Evolutionary conservation across 2,113 vertebrate species (phyloP).

Genomic region (Myiozetetes cayanensis): DNA sequence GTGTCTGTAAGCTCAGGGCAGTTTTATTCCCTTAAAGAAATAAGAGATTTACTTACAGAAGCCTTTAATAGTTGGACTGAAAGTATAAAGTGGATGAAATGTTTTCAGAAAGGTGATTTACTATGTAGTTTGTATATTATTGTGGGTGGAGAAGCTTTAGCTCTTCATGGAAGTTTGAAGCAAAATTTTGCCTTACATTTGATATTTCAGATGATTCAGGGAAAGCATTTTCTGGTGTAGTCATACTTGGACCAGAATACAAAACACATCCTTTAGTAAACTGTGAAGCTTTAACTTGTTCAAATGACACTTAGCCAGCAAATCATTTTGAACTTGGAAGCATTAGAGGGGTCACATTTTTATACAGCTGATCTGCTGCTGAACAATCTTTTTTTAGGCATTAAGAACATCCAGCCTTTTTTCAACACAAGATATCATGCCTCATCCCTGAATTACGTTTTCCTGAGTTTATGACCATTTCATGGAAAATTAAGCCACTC

Average conservation of each 20-base stretch:
- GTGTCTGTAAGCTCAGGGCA: neutral
- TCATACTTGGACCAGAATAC: constrained; percentile 55
- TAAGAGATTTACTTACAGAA: neutral
- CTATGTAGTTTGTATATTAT: neutral
- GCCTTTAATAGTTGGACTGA: neutral
- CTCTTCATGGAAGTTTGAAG: constrained; percentile 13
- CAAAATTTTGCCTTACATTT: constrained; percentile 40
- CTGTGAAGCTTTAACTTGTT: constrained; percentile 41
- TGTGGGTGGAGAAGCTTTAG: neutral
- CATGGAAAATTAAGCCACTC: constrained; percentile 46
- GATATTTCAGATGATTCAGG: constrained; percentile 37
- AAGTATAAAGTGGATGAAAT: neutral
- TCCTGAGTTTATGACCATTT: constrained; percentile 34
- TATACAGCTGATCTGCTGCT: neutral
- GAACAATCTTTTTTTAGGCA: neutral
- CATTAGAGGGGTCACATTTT: constrained; percentile 49
- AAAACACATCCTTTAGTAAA: constrained; percentile 61
- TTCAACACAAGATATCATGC: neutral
- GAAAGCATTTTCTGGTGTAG: constrained; percentile 39
- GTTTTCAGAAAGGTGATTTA: constrained; percentile 35
- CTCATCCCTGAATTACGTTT: constrained; percentile 3
- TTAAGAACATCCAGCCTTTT: constrained; percentile 11
- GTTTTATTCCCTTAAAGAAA: neutral
- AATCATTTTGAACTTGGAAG: constrained; percentile 50
- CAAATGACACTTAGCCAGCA: constrained; percentile 30